phyloP scores from a whole-genome alignment of 2,113 vertebrate species.

The Mirounga angustirostris region DNA sequence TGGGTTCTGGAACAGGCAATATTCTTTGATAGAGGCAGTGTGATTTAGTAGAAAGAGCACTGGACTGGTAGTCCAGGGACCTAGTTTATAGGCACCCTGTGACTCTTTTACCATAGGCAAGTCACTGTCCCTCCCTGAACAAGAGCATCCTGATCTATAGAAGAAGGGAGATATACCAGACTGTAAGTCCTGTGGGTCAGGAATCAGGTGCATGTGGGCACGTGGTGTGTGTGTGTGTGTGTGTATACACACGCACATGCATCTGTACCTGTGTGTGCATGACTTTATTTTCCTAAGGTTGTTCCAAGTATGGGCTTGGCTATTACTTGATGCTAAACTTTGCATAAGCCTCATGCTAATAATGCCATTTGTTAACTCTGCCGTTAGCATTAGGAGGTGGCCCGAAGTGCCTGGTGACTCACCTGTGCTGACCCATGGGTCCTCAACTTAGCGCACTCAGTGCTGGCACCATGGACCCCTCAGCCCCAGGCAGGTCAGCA shows the following conservation, averaged over 20 bases:
- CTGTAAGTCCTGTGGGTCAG: background rate
- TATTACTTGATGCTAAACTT: background rate
- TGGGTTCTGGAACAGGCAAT: background rate
- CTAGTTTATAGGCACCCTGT: background rate
- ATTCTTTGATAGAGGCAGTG: background rate
- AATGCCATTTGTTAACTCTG: background rate
- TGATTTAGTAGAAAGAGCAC: background rate
- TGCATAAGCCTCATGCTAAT: background rate
- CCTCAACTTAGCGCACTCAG: background rate
- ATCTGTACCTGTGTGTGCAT: background rate
- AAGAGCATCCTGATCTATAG: background rate
- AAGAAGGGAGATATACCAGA: background rate
- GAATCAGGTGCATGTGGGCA: background rate
- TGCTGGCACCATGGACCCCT: background rate
- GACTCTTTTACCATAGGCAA: background rate
- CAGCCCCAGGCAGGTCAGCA: background rate
- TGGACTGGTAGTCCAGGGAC: background rate
- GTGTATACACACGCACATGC: too few species aligned
- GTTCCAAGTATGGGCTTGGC: background rate
- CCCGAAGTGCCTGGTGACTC: background rate
- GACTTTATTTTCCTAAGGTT: conserved; percentile 23
- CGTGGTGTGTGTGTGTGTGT: background rate
- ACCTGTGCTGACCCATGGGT: background rate
- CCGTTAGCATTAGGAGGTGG: background rate
- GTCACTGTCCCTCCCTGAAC: background rate